Evolutionary conservation across 2,888 invertebrate species (phyloP), one percentile per base, ranked within the genome.

Genomic region (Tetrapedia diversipes): DNA sequence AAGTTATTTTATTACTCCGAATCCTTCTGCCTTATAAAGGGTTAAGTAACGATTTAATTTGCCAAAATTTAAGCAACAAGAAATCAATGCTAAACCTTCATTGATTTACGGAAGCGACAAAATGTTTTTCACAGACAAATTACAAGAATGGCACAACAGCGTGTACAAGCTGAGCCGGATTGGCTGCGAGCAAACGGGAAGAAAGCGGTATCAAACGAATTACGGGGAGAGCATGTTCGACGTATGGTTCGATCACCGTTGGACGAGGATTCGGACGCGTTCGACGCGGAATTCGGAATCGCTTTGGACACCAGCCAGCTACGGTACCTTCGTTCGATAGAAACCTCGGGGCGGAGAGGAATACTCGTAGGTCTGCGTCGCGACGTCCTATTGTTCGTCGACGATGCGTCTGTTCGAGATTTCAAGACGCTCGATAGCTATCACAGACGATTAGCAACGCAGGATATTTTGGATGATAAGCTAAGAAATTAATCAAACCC

Each of bases 281-380:
- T 66, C 51, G 56, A 59, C 65, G 54, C 49, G 77, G 77, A 83
- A 83, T 83, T 70, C 74, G 54, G 56, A 74, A 83, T 83, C 72
- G 67, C 63, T 75, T 81, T 83, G 81, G 79, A 81, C 53, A 32
- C 8, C 10, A 54, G 83, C 83, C 83, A 83, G 77, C 59, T 19
- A 1, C 6, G 45, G 32, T 16, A 41, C 32, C 34, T 27, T 51
- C 45, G 61, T 63, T 76, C 57, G 71, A 60, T 60, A 14, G 66
- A 6, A 43, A 61, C 14, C 53, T 68, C 27, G 16, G n/a, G 45
- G 51, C 51, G 19, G 54, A 19, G 51, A 45, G 29, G 53, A 27
- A 53, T 59, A 61, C 66, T 34, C 54, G 61, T 41, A 32, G 37
- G 47, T 27, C 29, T 22, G 53, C 45, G 19, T 37, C 64, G 39